Percentiles rank a stretch among this genome's conserved stretches.
phyloP scores from a whole-genome alignment of 2,888 invertebrate species.

The Dione juno region DNA sequence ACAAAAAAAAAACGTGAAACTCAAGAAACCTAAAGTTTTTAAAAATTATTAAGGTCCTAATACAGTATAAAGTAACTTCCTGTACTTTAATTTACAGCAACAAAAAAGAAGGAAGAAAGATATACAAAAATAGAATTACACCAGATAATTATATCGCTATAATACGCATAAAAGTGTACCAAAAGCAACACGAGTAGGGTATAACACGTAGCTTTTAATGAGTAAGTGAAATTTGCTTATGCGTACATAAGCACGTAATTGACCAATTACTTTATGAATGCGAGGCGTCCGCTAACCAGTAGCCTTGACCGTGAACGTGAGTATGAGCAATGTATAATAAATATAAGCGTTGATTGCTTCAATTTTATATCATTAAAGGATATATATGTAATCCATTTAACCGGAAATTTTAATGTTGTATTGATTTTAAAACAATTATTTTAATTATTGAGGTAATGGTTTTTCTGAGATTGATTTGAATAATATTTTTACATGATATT shows the following conservation, averaged over 20 bases:
- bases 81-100: too few relatives aligned
- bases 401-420: conserved; percentile 18
- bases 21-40: too few relatives aligned
- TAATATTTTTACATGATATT: not conserved
- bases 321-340: conserved; percentile 32
- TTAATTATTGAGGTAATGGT: not conserved
- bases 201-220: not conserved
- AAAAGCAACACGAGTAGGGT: not conserved
- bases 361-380: conserved; percentile 30
- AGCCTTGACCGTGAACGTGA: conserved; percentile 47
- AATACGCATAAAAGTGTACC: not conserved
- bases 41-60: too few relatives aligned
- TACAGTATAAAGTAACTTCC: too few relatives aligned
- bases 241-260: conserved; percentile 26
- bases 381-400: conserved; percentile 19
- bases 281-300: conserved; percentile 22
- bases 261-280: conserved; percentile 35
- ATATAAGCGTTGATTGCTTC: conserved; percentile 30
- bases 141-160: too few relatives aligned
- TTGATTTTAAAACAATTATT: conserved; percentile 16
- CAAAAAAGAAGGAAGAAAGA: too few relatives aligned
- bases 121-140: too few relatives aligned
- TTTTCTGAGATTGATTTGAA: not conserved
- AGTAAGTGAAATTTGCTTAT: conserved; percentile 17
- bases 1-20: too few relatives aligned